A percentile compares a stretch with the other conserved stretches of the same genome.
These are phyloP conservation scores for Hylyphantes graminicola DNA, from an alignment of 1,140 invertebrate genomes.

Conservation along the genomic window DNA sequence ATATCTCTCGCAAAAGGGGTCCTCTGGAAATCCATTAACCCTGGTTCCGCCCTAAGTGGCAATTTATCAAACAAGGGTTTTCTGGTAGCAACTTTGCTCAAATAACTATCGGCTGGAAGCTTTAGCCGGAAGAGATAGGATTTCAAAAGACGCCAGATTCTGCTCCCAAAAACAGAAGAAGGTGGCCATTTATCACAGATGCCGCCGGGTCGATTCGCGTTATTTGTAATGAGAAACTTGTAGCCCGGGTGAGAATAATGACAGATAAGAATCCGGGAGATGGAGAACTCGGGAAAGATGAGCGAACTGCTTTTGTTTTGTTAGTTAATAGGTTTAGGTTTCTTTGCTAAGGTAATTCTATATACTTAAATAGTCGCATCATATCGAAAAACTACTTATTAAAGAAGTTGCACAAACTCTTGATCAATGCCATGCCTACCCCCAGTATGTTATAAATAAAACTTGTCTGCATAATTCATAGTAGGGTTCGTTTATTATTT, in stretches of 20 bases:
- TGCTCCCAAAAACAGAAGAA: background rate
- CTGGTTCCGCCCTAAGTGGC: background rate
- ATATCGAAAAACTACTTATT: no score
- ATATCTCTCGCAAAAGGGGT: background rate
- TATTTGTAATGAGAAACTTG: background rate
- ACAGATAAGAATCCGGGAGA: no score
- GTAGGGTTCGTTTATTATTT: no score
- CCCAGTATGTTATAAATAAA: no score
- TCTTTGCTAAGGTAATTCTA: no score
- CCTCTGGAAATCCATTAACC: constrained; percentile 17
- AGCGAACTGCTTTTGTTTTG: no score
- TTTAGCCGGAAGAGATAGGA: background rate
- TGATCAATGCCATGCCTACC: no score
- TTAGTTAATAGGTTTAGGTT: no score
- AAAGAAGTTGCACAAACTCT: no score
- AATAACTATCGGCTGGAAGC: background rate
- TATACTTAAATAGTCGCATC: no score
- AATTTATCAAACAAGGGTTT: constrained; percentile 14
- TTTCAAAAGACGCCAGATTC: background rate
- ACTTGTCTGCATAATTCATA: no score
- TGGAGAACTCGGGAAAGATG: no score
- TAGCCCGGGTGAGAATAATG: background rate
- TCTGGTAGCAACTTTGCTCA: background rate
- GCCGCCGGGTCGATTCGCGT: background rate
- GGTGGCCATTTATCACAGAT: background rate